These are phyloP conservation scores for Colletes collaris DNA, from an alignment of 2,888 invertebrate species.

Conservation along the genomic window DNA sequence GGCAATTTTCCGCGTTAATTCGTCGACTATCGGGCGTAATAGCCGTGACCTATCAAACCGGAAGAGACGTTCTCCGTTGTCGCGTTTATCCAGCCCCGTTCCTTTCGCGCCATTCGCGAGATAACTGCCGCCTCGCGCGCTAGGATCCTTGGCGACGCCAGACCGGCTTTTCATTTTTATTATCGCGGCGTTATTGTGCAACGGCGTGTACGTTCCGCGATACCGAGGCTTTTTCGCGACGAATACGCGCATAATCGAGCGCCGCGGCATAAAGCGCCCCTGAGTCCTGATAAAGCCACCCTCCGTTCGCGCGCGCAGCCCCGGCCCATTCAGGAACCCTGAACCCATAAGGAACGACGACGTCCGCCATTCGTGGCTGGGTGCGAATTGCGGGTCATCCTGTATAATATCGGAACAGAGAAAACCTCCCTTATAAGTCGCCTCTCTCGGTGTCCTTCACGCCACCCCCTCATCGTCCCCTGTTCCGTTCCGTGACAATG, in stretches of 20 bases:
- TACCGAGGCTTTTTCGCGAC: slow-evolving; percentile 43
- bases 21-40: background rate
- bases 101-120: background rate
- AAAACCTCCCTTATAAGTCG: slow-evolving; percentile 5
- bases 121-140: slow-evolving; percentile 8
- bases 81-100: background rate
- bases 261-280: slow-evolving; percentile 64
- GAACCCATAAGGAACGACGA: slow-evolving; percentile 70
- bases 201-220: slow-evolving; percentile 33
- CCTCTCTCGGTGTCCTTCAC: slow-evolving; percentile 6
- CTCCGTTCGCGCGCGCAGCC: slow-evolving; percentile 11
- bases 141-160: slow-evolving; percentile 1
- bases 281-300: slow-evolving; percentile 60
- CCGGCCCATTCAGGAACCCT: slow-evolving; percentile 68
- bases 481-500: slow-evolving; percentile 15
- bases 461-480: background rate
- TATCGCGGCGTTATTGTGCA: slow-evolving; percentile 53
- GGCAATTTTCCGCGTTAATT: slow-evolving; percentile 2
- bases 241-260: slow-evolving; percentile 64
- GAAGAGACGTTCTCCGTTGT: background rate
- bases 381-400: slow-evolving; percentile 58
- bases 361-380: slow-evolving; percentile 43
- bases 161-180: slow-evolving; percentile 58
- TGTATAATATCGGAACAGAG: slow-evolving; percentile 30
- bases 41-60: background rate